These are phyloP conservation scores for Criorhina ranunculi DNA, from an alignment of 2,888 invertebrate genomes.

Conservation along the genomic window DNA sequence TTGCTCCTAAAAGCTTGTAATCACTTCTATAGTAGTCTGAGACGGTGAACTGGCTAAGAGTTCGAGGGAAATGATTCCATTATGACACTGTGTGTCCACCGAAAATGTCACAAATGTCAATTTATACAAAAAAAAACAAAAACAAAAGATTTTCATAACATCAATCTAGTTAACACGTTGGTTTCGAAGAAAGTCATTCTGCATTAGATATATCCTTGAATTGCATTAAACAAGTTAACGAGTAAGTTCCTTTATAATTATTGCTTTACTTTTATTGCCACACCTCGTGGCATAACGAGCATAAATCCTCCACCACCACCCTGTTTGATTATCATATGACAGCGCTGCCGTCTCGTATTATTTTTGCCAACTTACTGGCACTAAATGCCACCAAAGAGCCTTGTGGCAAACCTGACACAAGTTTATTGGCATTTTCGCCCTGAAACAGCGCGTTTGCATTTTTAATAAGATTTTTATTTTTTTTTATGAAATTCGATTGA, in stretches of 20 bases:
- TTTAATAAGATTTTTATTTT: conserved; percentile 24
- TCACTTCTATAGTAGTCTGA: too few relatives aligned
- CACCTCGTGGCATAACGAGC: neutral
- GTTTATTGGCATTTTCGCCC: conserved; percentile 56
- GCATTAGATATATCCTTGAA: neutral
- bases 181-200: too few relatives aligned
- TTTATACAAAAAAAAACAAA: too few relatives aligned
- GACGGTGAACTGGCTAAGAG: too few relatives aligned
- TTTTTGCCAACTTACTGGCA: conserved; percentile 10
- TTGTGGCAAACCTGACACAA: conserved; percentile 47
- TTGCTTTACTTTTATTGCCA: conserved; percentile 9
- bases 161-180: too few relatives aligned
- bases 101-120: too few relatives aligned
- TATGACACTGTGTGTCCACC: too few relatives aligned
- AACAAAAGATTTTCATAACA: too few relatives aligned
- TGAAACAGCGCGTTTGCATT: conserved; percentile 53
- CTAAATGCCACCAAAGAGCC: conserved; percentile 36
- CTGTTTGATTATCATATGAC: conserved; percentile 1
- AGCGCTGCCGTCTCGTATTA: neutral
- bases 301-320: neutral
- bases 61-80: too few relatives aligned
- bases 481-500: conserved; percentile 35
- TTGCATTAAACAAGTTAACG: neutral
- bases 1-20: too few relatives aligned
- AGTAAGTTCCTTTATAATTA: neutral